A percentile compares a stretch with the other conserved stretches of the same genome.
phyloP scores from a whole-genome alignment of 2,113 vertebrate species.

The Cromileptes altivelis region DNA sequence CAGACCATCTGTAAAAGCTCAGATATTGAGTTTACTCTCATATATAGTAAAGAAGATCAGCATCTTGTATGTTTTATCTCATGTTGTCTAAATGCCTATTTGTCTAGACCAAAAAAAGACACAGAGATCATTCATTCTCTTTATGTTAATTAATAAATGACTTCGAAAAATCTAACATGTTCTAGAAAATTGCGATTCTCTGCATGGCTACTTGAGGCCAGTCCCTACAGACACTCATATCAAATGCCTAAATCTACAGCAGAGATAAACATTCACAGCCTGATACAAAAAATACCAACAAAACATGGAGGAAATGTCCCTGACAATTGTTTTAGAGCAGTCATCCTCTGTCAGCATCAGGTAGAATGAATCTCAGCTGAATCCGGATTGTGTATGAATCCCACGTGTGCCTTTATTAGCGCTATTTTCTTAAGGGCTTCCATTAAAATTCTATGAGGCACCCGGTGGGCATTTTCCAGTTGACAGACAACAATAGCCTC shows the following conservation, averaged over 20 bases:
- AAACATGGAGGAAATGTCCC: background rate
- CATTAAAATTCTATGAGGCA: constrained; percentile 60
- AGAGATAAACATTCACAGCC: too few relatives aligned
- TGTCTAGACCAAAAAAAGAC: background rate
- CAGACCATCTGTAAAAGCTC: too few relatives aligned
- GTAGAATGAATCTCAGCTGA: background rate
- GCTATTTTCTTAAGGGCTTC: constrained; percentile 8
- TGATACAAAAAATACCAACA: background rate
- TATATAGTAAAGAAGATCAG: too few relatives aligned
- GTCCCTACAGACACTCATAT: too few relatives aligned
- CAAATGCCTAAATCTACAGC: too few relatives aligned
- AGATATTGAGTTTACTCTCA: too few relatives aligned
- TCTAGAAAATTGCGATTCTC: too few relatives aligned
- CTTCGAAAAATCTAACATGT: background rate
- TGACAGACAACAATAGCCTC: constrained; percentile 39
- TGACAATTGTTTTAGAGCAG: background rate
- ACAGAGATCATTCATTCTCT: background rate
- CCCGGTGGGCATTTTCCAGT: constrained; percentile 52
- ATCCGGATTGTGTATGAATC: background rate
- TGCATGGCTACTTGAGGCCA: too few relatives aligned
- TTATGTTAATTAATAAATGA: background rate
- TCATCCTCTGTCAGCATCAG: background rate
- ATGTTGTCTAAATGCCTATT: too few relatives aligned
- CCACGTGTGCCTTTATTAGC: constrained; percentile 5
- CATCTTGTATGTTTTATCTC: too few relatives aligned